Evolutionary conservation across 2,888 invertebrate genomes (phyloP).

Genomic region (Tetragonula carbonaria): DNA sequence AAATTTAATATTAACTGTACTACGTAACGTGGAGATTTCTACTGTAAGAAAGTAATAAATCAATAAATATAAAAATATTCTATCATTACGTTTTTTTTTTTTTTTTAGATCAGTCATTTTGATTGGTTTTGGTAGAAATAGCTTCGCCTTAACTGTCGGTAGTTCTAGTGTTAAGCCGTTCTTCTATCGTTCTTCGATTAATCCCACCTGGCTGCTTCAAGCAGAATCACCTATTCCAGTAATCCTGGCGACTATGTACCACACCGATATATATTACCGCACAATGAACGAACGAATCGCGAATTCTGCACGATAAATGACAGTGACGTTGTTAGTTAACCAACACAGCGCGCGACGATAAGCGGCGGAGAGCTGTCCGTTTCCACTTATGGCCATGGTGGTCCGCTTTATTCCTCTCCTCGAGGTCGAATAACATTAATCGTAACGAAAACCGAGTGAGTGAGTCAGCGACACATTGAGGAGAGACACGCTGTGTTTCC

Average conservation of each 20-base stretch:
- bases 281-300: background rate
- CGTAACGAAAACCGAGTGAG: conserved; percentile 51
- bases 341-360: conserved; percentile 20
- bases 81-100: no score
- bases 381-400: conserved; percentile 55
- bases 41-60: no score
- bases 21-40: no score
- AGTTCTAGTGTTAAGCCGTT: no score
- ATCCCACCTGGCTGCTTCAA: background rate
- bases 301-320: background rate
- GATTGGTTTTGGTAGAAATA: no score
- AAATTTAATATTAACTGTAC: no score
- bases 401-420: conserved; percentile 45
- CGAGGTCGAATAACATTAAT: conserved; percentile 58
- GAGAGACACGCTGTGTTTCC: conserved; percentile 31
- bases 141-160: no score
- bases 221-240: background rate
- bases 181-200: background rate
- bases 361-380: conserved; percentile 19
- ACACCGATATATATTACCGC: background rate
- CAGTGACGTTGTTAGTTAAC: conserved; percentile 25
- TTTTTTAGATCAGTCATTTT: no score
- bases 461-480: conserved; percentile 52
- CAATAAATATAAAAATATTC: no score
- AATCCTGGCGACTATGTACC: background rate